These are phyloP conservation scores for Autographa gamma DNA, from an alignment of 2,888 invertebrate species.

Conservation along the genomic window DNA sequence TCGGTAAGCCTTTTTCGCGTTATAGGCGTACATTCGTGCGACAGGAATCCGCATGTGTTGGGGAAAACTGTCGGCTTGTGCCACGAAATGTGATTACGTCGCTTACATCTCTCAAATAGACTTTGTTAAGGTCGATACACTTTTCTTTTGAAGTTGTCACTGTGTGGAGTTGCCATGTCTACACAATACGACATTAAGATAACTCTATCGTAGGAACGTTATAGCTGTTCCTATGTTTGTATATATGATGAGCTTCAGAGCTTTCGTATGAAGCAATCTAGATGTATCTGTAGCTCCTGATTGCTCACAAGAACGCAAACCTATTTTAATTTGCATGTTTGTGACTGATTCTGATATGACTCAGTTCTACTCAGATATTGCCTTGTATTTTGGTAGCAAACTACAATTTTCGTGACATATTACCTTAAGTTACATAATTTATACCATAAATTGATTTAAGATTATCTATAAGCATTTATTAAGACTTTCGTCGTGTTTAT, in stretches of 20 bases:
- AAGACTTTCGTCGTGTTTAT: background rate
- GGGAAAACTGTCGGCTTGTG: slow-evolving; percentile 23
- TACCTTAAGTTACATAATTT: background rate
- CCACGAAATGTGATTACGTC: slow-evolving; percentile 29
- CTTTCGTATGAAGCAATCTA: background rate
- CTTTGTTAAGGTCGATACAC: slow-evolving; percentile 16
- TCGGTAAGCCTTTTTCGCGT: slow-evolving; percentile 25
- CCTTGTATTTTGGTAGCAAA: background rate
- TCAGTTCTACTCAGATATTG: background rate
- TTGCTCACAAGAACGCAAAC: background rate
- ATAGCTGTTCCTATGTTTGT: too few relatives aligned
- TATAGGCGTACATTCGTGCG: slow-evolving; percentile 26
- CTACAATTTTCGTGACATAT: background rate
- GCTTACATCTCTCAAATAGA: slow-evolving; percentile 14
- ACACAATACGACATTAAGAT: background rate
- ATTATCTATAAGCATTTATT: too few relatives aligned
- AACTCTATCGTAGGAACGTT: background rate
- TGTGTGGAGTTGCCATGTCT: background rate
- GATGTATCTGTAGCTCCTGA: background rate
- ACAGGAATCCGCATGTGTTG: slow-evolving; percentile 24
- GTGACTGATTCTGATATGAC: background rate
- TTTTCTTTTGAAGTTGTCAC: slow-evolving; percentile 5
- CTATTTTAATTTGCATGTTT: background rate
- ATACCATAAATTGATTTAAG: too few relatives aligned
- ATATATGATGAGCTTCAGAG: background rate